A percentile compares a stretch with the other conserved stretches of the same genome.
These are phyloP conservation scores for Nycticorax nycticorax DNA, from an alignment of 2,113 vertebrate genomes.

Conservation along the genomic window DNA sequence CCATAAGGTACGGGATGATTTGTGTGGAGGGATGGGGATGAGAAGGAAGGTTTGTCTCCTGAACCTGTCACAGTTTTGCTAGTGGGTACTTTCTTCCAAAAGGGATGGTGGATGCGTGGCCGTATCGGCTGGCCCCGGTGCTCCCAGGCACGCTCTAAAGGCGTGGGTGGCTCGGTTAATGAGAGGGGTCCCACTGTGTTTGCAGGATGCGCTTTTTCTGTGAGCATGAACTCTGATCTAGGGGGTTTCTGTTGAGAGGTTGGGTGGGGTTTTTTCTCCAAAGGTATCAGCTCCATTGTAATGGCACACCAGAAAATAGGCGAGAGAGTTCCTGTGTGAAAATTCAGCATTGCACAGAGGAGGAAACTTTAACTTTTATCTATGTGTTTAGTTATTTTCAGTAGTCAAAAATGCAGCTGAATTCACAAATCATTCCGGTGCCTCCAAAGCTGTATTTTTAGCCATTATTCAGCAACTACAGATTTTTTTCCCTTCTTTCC, in stretches of 20 bases:
- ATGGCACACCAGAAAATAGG: neutral
- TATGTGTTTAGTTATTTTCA: neutral
- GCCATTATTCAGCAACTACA: neutral
- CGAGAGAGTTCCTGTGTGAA: neutral
- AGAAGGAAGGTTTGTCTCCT: neutral
- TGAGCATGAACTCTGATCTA: neutral
- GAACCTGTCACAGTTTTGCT: neutral
- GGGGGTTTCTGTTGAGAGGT: neutral
- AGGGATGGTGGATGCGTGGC: neutral
- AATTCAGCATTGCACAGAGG: neutral
- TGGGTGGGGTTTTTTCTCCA: neutral
- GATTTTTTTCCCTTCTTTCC: neutral
- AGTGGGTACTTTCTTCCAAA: neutral
- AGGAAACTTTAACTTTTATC: neutral
- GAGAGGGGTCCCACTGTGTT: neutral
- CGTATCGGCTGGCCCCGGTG: rapidly evolving
- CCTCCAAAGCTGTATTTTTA: neutral
- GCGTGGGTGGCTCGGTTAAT: neutral
- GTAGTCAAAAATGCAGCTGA: neutral
- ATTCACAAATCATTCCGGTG: neutral
- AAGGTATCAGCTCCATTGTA: neutral
- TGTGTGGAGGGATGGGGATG: neutral
- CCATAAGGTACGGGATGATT: neutral
- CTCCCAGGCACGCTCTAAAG: neutral
- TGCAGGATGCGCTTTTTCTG: neutral